These are phyloP conservation scores for Leptinotarsa haldemani DNA, from an alignment of 2,888 invertebrate genomes.

Conservation along the genomic window DNA sequence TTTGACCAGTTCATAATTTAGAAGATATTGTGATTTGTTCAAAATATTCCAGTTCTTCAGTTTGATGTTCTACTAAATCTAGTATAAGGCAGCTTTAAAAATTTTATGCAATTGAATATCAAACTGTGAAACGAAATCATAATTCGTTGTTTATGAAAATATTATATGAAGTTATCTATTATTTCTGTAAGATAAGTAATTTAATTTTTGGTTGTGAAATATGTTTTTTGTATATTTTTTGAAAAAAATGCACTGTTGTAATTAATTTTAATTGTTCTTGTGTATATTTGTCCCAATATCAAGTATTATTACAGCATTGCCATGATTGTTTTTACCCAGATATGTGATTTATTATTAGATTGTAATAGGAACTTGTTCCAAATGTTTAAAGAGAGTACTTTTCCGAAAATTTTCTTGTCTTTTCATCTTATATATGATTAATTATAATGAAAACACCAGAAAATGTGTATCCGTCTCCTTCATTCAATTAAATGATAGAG, in stretches of 20 bases:
- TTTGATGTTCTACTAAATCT: constrained; percentile 42
- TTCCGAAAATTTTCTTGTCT: constrained; percentile 11
- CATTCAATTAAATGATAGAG: background rate
- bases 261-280: constrained; percentile 47
- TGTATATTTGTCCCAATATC: constrained; percentile 45
- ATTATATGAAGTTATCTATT: constrained; percentile 42
- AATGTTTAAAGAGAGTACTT: constrained; percentile 36
- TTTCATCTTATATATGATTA: background rate
- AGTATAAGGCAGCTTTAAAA: constrained; percentile 37
- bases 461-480: constrained; percentile 13
- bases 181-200: constrained; percentile 52
- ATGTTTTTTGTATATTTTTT: constrained; percentile 51
- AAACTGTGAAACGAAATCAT: constrained; percentile 30
- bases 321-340: constrained; percentile 62
- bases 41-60: constrained; percentile 40
- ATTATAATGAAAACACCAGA: background rate
- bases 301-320: constrained; percentile 56
- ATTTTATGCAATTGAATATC: constrained; percentile 25
- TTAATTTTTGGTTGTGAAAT: constrained; percentile 58
- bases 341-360: constrained; percentile 63
- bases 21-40: constrained; percentile 47
- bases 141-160: constrained; percentile 31
- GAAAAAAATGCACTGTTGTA: constrained; percentile 42
- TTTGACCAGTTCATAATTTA: constrained; percentile 29
- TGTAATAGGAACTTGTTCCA: constrained; percentile 24